Evolutionary conservation across 2,797 vertebrate genomes (phyloP), one percentile per base, ranked within the genome.

Genomic region (Tangara arthus): DNA sequence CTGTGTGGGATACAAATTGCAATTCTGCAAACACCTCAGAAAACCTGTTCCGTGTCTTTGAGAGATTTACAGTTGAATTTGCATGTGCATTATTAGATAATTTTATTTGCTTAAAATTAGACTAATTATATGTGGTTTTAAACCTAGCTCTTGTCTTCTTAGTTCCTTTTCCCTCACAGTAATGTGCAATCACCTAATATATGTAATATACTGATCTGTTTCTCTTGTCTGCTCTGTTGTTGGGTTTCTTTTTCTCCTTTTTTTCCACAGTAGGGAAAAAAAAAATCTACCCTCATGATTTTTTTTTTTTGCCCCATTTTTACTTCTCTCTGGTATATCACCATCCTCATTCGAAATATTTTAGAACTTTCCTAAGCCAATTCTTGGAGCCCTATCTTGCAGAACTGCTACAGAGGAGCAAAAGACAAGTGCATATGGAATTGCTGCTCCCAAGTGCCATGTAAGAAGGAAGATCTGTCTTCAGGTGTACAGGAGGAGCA

Each of bases 381-480:
- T 66, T 3, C 34, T 65, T 56, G 39, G 37, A 71, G 16, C 34
- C 15, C 3, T 46, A 1, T 15, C 34, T 19, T 69, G 39, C n/a
- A n/a, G 14, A 26, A 14, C n/a, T 63, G 20, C 32, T 56, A 2
- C 27, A 24, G 21, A 8, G 16, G 15, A 57, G 10, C 5, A 9
- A 41, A 20, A n/a, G 42, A 12, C 60, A 86, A 42, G 8, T 27
- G 27, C 4, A 2, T 4, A 1, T n/a, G 30, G 27, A 81, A 24
- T 28, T 60, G 28, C 44, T 64, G 26, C 49, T 82, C 66, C 41
- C 12, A 56, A 20, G 24, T 0, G 0, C 30, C 0, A 0, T 1
- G 0, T 21, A 12, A 44, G 20, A 77, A 22, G 12, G 12, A 47
- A 49, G 11, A 66, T 10, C 12, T 49, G 21, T 19, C 65, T 75